Evolutionary conservation across 2,797 vertebrate genomes (phyloP).

Genomic region (Oceanodroma leucorhoa): DNA sequence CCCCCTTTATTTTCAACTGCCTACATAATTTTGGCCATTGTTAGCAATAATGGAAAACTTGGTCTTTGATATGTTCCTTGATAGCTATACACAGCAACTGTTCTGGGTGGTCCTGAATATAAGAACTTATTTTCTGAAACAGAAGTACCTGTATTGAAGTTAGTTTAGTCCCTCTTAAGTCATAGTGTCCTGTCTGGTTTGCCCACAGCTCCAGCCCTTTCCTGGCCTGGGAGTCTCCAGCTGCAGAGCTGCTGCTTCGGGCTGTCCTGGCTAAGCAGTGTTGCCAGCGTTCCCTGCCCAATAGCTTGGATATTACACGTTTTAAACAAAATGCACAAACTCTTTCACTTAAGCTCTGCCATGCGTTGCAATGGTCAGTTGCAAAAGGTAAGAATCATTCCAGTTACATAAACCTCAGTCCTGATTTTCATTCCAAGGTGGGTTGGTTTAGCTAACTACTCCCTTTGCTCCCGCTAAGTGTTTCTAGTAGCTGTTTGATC

Average conservation of each 20-base stretch:
- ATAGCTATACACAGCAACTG: not conserved
- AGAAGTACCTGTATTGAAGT: not conserved
- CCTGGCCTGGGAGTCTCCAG: not conserved
- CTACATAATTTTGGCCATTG: not conserved
- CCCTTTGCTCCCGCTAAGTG: not conserved
- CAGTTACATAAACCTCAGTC: not conserved
- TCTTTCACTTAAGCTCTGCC: not conserved
- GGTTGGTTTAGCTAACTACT: not conserved
- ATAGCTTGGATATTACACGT: rapidly evolving
- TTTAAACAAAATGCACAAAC: not conserved
- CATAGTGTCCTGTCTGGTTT: not conserved
- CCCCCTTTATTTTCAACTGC: not conserved
- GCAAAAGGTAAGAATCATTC: not conserved
- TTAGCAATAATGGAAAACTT: not conserved
- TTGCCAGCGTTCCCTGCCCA: not conserved
- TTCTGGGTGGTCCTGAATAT: not conserved
- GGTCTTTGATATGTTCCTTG: not conserved
- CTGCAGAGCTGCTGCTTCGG: not conserved
- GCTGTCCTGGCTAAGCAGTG: not conserved
- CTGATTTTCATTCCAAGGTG: not conserved
- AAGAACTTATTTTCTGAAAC: not conserved
- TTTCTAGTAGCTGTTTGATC: not conserved
- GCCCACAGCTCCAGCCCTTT: not conserved
- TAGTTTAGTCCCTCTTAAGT: not conserved
- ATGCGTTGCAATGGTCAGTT: rapidly evolving